Percentiles rank a stretch among this genome's conserved stretches.
Evolutionary conservation across 2,113 vertebrate species (phyloP).

Genomic region (Brachionichthys hirsutus): DNA sequence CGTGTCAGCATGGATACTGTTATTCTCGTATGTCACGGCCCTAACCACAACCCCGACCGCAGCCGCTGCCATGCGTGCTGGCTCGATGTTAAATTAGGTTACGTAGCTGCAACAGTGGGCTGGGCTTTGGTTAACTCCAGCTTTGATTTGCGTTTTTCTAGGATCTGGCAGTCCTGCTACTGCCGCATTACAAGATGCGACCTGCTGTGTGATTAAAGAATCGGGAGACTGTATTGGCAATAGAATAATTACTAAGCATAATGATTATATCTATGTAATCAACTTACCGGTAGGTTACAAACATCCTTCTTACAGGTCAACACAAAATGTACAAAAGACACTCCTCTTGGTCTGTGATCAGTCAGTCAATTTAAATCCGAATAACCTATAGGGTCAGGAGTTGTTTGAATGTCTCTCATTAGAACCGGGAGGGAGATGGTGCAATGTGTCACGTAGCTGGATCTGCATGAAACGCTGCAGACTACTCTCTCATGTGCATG

Average conservation of each 20-base stretch:
- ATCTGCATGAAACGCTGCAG: constrained; percentile 54
- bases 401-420: constrained; percentile 47
- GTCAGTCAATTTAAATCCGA: constrained; percentile 18
- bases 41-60: constrained; percentile 55
- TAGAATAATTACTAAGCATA: too few relatives aligned
- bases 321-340: neutral
- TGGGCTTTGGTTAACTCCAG: constrained; percentile 59
- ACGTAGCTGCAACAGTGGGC: constrained; percentile 60
- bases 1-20: constrained; percentile 57
- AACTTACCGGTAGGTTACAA: constrained; percentile 9
- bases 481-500: constrained; percentile 63
- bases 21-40: constrained; percentile 59
- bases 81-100: constrained; percentile 75
- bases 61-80: constrained; percentile 57
- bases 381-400: constrained; percentile 52
- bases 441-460: constrained; percentile 42
- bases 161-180: constrained; percentile 60
- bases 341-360: neutral
- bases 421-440: constrained; percentile 60
- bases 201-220: constrained; percentile 58
- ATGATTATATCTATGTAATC: too few relatives aligned
- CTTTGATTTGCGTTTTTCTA: constrained; percentile 66
- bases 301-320: neutral
- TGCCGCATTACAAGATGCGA: constrained; percentile 52
- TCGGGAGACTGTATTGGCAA: constrained; percentile 5